Conservation (phyloP, 2,113 vertebrate genomes). For the Onychostruthus taczanowskii region DNA sequence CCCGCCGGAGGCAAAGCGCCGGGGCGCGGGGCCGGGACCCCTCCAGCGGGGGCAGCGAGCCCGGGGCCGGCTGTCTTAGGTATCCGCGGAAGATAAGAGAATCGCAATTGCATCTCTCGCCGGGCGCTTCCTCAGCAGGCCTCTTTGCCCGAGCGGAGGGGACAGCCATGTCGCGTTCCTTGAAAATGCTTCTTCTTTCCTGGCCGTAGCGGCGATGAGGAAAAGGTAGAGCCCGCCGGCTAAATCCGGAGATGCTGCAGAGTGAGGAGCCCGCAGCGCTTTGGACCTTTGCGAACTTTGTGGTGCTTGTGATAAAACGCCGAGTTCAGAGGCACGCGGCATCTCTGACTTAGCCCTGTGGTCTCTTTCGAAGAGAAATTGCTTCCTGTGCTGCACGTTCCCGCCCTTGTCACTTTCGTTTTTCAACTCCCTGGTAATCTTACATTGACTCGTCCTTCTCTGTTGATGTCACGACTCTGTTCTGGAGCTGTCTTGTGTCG, state of each 20-base stretch:
- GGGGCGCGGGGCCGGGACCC: neutral
- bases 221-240: neutral
- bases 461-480: neutral
- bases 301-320: neutral
- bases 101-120: neutral
- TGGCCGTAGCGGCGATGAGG: neutral
- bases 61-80: neutral
- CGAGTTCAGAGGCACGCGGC: neutral
- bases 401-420: neutral
- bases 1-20: neutral
- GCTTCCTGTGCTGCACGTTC: neutral
- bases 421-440: neutral
- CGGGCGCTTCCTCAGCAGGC: neutral
- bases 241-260: neutral
- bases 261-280: neutral
- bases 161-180: neutral
- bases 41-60: neutral
- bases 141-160: neutral
- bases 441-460: neutral
- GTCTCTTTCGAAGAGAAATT: neutral
- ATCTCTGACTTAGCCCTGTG: neutral
- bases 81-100: neutral
- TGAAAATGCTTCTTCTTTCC: neutral
- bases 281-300: neutral
- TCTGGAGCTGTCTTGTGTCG: accelerated